Evolutionary conservation across 23 tunicate species (phyloP), one percentile per base, ranked within the genome.

Genomic region (Ascidia mentula): DNA sequence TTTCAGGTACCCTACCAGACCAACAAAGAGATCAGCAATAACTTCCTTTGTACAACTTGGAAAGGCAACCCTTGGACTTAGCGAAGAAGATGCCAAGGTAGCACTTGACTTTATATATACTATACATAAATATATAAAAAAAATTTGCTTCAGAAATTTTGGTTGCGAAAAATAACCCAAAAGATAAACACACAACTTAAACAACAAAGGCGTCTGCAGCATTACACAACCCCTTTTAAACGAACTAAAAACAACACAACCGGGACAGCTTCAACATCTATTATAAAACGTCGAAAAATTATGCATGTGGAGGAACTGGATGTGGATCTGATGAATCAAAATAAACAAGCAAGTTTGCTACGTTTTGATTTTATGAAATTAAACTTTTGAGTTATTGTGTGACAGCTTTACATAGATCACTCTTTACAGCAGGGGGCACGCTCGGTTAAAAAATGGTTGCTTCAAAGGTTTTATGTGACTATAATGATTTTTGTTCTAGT

Each of bases 291-390:
- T 34, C 34, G 74, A 71, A 71, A 36, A 71, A 71, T 71, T 71
- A 33, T 36, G 39, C 74, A 34, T 12, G 74, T 30, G 35, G 39
- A 71, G 32, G 74, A 71, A 71, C 39, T 71, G 74, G 74, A 71
- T 71, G 74, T 71, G 35, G 74, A 71, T 71, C 74, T 71, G 74
- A 71, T 71, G 74, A 34, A 71, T 71, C 74, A 71, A 71, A 71
- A 71, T 12, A 71, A 71, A 71, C 74, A 71, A 71, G 74, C 32
- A 71, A 36, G 74, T 36, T 36, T 71, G 39, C 74, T 8, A 42
- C 15, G 12, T 42, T 42, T 42, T 42, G 15, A 42, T 42, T 42
- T 42, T 42, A 15, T 15, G 15, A 42, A 12, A 42, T 42, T 42
- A 15, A 15, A 42, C 15, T 15, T 53, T 20, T 53, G 7, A 6